A percentile compares a stretch with the other conserved stretches of the same genome.
Conservation (phyloP, 2,113 vertebrate genomes). For the Notarius quadriscutis region DNA sequence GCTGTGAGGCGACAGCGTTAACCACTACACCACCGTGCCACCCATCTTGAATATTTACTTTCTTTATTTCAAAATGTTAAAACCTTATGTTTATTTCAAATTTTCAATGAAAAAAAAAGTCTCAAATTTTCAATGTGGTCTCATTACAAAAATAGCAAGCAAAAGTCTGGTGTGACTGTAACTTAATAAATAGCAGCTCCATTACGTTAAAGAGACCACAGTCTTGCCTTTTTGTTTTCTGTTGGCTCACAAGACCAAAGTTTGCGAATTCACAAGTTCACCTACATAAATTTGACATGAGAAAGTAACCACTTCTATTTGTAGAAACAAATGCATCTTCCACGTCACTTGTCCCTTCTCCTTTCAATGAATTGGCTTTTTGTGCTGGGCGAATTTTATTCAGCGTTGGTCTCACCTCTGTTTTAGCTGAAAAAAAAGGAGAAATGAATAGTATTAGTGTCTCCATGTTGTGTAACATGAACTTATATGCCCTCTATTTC, state of each 20-base stretch:
- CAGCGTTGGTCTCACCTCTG: neutral
- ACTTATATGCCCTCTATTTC: neutral
- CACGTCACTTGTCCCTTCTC: neutral
- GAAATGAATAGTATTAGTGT: neutral
- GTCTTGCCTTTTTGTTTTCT: neutral
- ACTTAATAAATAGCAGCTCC: neutral
- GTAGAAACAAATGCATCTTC: neutral
- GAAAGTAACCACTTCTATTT: neutral
- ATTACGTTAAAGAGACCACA: neutral
- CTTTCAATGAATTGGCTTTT: neutral
- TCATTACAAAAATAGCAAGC: neutral
- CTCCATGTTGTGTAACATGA: neutral
- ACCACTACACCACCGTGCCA: no score
- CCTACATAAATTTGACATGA: neutral
- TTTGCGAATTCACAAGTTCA: neutral
- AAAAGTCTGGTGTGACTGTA: neutral
- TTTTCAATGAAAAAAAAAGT: neutral
- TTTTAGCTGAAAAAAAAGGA: constrained; percentile 3
- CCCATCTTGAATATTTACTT: neutral
- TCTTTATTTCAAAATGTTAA: neutral
- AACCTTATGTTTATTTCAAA: neutral
- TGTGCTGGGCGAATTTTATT: neutral
- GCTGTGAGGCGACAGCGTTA: no score
- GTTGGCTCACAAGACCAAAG: neutral
- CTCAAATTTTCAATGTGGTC: neutral